Evolutionary conservation across 2,888 invertebrate genomes (phyloP), one percentile per base, ranked within the genome.

Genomic region (Caenorhabditis sinica): DNA sequence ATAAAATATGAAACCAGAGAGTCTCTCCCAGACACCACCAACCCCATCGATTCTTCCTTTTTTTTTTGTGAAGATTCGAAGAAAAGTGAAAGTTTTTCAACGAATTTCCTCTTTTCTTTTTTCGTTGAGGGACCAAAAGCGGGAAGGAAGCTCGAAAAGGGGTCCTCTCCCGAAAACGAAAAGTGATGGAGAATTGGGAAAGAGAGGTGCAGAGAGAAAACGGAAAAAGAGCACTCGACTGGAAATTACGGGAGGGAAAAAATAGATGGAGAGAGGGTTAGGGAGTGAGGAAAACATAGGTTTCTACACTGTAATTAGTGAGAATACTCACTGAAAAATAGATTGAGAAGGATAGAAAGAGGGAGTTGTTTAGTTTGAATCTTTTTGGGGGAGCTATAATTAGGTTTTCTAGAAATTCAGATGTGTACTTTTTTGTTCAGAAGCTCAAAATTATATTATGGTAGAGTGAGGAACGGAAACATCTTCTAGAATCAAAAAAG

Each of bases 1-100:
- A 77, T 77, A 77, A 77, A 77, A 77, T 77, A 77, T 77, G 77
- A 77, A 77, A 77, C 77, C 77, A 77, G 77, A 77, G 77, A 77
- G 69, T 66, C 65, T 66, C 65, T 65, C 43, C 53, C 40, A 43
- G 74, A 61, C 30, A 53, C 65, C 36, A 53, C 17, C n/a, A n/a
- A n/a, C n/a, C n/a, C 28, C 75, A 33, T 43, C 58, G 45, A 66
- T 66, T 36, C 72, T 60, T 75, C 75, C 65, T 40, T 63, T 51
- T 15, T 61, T 33, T 9, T 13, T 28, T 17, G 58, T 28, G 9
- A 28, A 30, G 60, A n/a, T 25, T n/a, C n/a, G 45, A 68, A 20
- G 60, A 68, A 68, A 60, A 60, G 60, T 76, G 68, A 76, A 76
- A 76, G 76, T 76, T 76, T 76, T 68, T 51, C 66, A 43, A 74